Percentiles rank a stretch among this genome's conserved stretches.
Evolutionary conservation across 2,888 invertebrate genomes (phyloP).

Genomic region (Urechis unicinctus): DNA sequence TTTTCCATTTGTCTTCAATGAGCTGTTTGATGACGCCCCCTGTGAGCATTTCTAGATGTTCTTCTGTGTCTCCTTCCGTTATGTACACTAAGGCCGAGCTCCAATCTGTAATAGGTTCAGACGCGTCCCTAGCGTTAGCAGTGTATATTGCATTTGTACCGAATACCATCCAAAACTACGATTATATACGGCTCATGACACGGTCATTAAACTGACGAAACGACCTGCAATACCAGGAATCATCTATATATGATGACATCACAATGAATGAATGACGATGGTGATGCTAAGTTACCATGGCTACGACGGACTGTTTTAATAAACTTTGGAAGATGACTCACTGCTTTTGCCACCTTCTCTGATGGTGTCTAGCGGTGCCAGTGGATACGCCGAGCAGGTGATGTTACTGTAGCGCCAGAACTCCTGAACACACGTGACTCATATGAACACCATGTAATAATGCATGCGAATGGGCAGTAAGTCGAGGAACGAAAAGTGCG

Average conservation of each 20-base stretch:
- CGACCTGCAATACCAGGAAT: too few relatives aligned
- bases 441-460: too few relatives aligned
- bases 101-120: constrained; percentile 68
- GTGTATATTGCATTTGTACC: background rate
- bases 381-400: constrained; percentile 93
- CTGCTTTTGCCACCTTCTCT: constrained; percentile 91
- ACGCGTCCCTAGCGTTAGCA: background rate
- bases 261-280: too few relatives aligned
- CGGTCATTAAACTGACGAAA: too few relatives aligned
- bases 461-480: too few relatives aligned
- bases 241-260: too few relatives aligned
- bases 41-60: constrained; percentile 97
- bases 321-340: constrained; percentile 52
- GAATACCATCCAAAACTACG: background rate
- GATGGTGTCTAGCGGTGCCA: constrained; percentile 92
- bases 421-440: constrained; percentile 58
- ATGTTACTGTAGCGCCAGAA: constrained; percentile 99
- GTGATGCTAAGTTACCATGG: too few relatives aligned
- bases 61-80: constrained; percentile 92
- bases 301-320: background rate
- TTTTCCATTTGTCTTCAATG: constrained; percentile 98
- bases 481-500: too few relatives aligned
- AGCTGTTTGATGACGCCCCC: constrained; percentile 95
- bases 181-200: too few relatives aligned
- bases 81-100: constrained; percentile 97